phyloP scores from a whole-genome alignment of 2,888 invertebrate species.

The Watsonalla cultraria region DNA sequence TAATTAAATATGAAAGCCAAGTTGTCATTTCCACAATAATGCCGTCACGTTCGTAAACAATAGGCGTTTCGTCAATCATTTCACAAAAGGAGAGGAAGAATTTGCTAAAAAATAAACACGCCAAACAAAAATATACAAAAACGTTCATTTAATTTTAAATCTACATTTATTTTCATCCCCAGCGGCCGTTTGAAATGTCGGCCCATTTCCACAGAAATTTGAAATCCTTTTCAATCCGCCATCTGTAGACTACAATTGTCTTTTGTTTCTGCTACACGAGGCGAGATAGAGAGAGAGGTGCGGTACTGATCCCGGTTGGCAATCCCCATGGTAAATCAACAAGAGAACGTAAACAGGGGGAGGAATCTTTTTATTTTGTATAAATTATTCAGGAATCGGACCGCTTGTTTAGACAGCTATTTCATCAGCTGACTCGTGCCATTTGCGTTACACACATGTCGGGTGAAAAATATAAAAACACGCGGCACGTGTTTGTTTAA shows the following conservation, averaged over 20 bases:
- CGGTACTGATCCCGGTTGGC: conserved; percentile 29
- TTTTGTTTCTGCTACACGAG: conserved; percentile 23
- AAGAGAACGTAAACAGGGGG: conserved; percentile 49
- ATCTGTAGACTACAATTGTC: conserved; percentile 30
- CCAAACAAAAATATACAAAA: conserved; percentile 4
- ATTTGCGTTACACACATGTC: conserved; percentile 28
- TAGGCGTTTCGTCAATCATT: not conserved
- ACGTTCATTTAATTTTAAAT: conserved; percentile 26
- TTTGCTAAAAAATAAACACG: not conserved
- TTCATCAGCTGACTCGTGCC: conserved; percentile 49
- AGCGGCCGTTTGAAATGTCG: conserved; percentile 19
- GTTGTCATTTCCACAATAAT: not conserved
- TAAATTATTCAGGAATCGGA: conserved; percentile 60
- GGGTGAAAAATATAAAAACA: not conserved
- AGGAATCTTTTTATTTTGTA: conserved; percentile 46
- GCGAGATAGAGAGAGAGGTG: conserved; percentile 29
- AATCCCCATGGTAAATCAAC: conserved; percentile 58
- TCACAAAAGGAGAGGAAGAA: not conserved
- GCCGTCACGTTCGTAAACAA: not conserved
- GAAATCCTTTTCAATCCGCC: conserved; percentile 50
- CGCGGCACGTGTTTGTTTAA: no score
- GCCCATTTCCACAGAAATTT: conserved; percentile 22
- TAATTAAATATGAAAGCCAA: no score
- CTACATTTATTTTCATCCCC: conserved; percentile 15
- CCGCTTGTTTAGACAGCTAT: conserved; percentile 54